Evolutionary conservation across 2,797 vertebrate genomes (phyloP).

Genomic region (Spea hammondii): DNA sequence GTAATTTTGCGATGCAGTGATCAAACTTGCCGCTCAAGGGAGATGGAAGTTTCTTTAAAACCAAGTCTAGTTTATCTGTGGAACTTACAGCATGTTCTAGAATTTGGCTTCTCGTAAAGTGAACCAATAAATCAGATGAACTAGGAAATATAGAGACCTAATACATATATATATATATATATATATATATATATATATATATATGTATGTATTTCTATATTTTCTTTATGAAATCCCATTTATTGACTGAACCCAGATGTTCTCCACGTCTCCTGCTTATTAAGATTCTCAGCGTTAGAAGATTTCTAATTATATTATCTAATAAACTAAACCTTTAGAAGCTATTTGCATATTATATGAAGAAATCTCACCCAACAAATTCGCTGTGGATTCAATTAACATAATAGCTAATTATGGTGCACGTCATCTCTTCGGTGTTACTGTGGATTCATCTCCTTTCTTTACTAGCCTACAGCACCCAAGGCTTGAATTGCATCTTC

Average conservation of each 20-base stretch:
- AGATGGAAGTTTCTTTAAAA: constrained; percentile 40
- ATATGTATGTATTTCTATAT: constrained; percentile 4
- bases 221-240: constrained; percentile 18
- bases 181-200: constrained; percentile 10
- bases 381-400: constrained; percentile 78
- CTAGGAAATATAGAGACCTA: constrained; percentile 8
- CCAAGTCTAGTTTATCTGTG: constrained; percentile 35
- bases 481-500: constrained; percentile 67
- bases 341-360: constrained; percentile 82
- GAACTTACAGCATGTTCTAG: constrained; percentile 21
- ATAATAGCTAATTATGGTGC: constrained; percentile 82
- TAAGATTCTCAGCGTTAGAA: constrained; percentile 67
- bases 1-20: constrained; percentile 48
- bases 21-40: constrained; percentile 42
- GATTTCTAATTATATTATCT: constrained; percentile 81
- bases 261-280: constrained; percentile 57
- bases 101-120: constrained; percentile 19
- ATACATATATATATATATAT: constrained; percentile 15
- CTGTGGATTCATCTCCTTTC: constrained; percentile 72
- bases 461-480: constrained; percentile 70
- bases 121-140: constrained; percentile 20
- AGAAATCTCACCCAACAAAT: constrained; percentile 75
- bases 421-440: constrained; percentile 75
- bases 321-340: constrained; percentile 77
- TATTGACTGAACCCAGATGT: constrained; percentile 64